Conservation (phyloP, 92 coral and sea anemone genomes). For the Palythoa grandis region DNA sequence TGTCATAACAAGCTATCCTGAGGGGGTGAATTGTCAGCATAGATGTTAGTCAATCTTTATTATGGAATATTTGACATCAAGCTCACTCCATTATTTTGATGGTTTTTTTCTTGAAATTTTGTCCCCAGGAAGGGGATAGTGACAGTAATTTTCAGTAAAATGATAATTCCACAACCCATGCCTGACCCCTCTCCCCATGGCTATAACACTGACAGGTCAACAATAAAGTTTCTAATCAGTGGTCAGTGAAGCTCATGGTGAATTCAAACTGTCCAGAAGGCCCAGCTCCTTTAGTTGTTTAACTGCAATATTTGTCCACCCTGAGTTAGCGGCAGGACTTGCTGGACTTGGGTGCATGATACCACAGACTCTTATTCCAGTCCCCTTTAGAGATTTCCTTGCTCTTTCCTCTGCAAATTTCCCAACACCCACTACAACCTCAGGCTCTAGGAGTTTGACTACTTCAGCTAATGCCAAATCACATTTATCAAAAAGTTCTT, state of each 20-base stretch:
- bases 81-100: too few relatives aligned
- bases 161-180: too few relatives aligned
- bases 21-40: too few relatives aligned
- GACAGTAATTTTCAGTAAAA: too few relatives aligned
- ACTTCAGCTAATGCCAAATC: slow-evolving; percentile 61
- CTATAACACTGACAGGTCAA: too few relatives aligned
- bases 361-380: slow-evolving; percentile 42
- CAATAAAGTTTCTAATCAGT: too few relatives aligned
- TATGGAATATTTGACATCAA: too few relatives aligned
- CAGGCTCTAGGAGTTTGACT: slow-evolving; percentile 58
- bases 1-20: too few relatives aligned
- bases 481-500: slow-evolving; percentile 61
- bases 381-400: slow-evolving; percentile 54
- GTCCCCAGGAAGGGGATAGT: too few relatives aligned
- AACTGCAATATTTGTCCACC: slow-evolving; percentile 72
- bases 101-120: too few relatives aligned
- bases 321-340: slow-evolving; percentile 78
- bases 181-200: too few relatives aligned
- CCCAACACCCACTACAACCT: slow-evolving; percentile 79
- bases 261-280: slow-evolving; percentile 49
- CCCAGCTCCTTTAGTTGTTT: slow-evolving; percentile 61
- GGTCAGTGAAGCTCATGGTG: background rate
- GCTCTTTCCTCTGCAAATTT: slow-evolving; percentile 86
- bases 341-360: slow-evolving; percentile 92
- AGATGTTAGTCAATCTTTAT: too few relatives aligned